phyloP scores from a whole-genome alignment of 2,797 vertebrate genomes.

The Halcyon badia region DNA sequence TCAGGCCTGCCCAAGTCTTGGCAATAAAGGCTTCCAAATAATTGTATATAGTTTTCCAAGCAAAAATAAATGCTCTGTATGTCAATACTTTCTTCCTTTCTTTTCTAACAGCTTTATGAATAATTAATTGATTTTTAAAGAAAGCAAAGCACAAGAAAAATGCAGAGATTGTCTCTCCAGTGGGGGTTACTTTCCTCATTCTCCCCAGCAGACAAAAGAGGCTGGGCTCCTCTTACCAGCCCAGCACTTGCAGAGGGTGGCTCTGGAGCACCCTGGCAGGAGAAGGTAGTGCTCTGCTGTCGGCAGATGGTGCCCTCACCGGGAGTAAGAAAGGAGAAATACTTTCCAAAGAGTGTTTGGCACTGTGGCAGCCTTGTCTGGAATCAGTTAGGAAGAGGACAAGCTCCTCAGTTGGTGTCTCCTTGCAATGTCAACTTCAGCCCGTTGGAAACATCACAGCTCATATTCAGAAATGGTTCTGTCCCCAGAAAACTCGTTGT shows the following conservation, averaged over 20 bases:
- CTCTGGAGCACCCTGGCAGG: background rate
- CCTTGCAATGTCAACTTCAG: constrained; percentile 50
- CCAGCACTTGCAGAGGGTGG: background rate
- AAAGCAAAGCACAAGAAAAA: background rate
- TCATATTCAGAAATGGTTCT: constrained; percentile 51
- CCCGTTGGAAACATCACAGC: constrained; percentile 15
- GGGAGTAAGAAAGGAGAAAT: background rate
- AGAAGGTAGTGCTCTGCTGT: background rate
- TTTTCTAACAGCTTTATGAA: background rate
- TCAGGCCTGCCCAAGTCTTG: background rate
- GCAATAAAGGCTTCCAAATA: background rate
- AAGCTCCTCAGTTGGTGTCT: constrained; percentile 14
- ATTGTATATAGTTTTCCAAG: background rate
- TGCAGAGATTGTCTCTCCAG: background rate
- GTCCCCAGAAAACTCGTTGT: constrained; percentile 63
- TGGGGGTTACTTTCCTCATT: background rate
- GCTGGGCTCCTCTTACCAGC: background rate
- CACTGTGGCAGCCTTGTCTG: constrained; percentile 37
- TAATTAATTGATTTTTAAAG: background rate
- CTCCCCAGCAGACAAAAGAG: background rate
- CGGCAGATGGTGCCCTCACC: background rate
- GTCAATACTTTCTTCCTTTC: background rate
- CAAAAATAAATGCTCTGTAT: background rate
- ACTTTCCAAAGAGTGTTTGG: background rate
- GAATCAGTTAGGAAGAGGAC: constrained; percentile 44